These are phyloP conservation scores for Cryptosula pallasiana DNA, from an alignment of 2,888 invertebrate species.

Conservation along the genomic window DNA sequence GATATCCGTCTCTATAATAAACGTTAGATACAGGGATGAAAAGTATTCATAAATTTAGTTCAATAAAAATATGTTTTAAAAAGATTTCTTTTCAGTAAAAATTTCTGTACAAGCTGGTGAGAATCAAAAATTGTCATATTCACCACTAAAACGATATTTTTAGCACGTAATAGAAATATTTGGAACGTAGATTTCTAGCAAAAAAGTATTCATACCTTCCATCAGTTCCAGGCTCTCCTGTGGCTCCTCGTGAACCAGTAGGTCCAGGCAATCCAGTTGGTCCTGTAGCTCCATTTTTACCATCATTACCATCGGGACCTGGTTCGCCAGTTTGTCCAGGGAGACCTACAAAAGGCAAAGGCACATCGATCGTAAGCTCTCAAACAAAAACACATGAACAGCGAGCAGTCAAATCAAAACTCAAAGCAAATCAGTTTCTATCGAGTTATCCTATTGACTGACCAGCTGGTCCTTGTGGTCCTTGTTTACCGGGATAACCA, in stretches of 20 bases:
- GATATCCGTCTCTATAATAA: not conserved
- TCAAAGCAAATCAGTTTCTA: too few species aligned
- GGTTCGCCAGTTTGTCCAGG: constrained; percentile 25
- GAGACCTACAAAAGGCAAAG: constrained; percentile 7
- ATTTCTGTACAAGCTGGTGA: too few species aligned
- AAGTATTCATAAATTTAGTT: not conserved
- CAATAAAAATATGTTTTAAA: not conserved
- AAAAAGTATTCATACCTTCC: not conserved
- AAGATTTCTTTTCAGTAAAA: not conserved
- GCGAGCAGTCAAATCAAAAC: not conserved
- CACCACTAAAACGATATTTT: too few species aligned
- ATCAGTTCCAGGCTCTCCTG: constrained; percentile 23
- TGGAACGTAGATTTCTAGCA: not conserved
- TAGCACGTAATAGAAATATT: too few species aligned
- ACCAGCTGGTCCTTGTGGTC: not conserved
- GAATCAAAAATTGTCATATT: too few species aligned
- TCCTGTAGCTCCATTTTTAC: constrained; percentile 15
- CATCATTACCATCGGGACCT: constrained; percentile 21
- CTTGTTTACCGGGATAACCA: not conserved
- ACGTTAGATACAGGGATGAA: not conserved
- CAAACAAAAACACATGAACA: not conserved
- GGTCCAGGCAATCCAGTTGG: constrained; percentile 26
- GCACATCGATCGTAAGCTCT: not conserved
- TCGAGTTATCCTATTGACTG: too few species aligned
- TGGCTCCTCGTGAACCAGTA: constrained; percentile 21